A percentile compares a stretch with the other conserved stretches of the same genome.
Conservation (phyloP, 2,797 vertebrate species). For the Nyctibius grandis region DNA sequence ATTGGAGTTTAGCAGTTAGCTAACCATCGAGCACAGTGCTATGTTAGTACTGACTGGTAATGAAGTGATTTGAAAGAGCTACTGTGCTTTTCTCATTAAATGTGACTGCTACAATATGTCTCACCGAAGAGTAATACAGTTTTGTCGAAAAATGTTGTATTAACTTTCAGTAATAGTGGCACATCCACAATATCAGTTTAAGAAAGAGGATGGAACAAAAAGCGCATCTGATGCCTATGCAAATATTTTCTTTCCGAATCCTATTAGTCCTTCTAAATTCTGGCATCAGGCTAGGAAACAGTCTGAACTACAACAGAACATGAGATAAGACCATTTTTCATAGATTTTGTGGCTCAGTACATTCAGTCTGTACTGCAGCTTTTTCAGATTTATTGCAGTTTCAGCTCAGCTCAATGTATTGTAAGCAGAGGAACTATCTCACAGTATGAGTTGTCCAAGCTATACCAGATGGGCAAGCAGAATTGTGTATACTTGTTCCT, state of each 20-base stretch:
- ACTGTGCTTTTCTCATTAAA: not conserved
- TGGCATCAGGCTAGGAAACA: conserved; percentile 8
- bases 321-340: not conserved
- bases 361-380: not conserved
- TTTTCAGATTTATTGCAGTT: not conserved
- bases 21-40: not conserved
- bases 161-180: not conserved
- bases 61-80: not conserved
- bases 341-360: not conserved
- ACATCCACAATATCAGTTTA: not conserved
- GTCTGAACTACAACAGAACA: not conserved
- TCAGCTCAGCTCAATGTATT: not conserved
- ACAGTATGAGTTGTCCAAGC: not conserved
- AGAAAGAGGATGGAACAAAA: not conserved
- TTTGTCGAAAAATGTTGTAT: not conserved
- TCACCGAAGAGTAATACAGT: not conserved
- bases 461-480: not conserved
- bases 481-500: not conserved
- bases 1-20: not conserved
- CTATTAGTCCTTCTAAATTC: not conserved
- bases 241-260: conserved; percentile 12
- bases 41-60: not conserved
- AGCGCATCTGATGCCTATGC: not conserved
- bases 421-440: rapidly evolving
- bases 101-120: not conserved